Evolutionary conservation across 2,888 invertebrate species (phyloP).

Genomic region (Nephrotoma guestfalica): DNA sequence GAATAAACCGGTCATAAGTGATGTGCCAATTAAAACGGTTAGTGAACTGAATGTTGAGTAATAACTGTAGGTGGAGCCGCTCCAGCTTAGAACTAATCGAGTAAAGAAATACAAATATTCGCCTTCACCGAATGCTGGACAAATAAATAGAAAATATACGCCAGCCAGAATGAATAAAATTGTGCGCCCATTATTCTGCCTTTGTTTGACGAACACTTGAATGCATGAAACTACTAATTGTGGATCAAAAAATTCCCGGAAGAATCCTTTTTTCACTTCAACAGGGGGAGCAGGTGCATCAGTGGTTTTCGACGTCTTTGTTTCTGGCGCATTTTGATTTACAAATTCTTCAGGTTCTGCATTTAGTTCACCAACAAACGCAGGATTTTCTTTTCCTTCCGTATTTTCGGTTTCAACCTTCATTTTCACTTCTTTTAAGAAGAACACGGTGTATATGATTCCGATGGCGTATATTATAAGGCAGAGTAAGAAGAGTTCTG

Average conservation of each 20-base stretch:
- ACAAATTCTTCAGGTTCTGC: neutral
- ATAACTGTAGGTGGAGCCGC: slow-evolving; percentile 26
- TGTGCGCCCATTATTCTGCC: slow-evolving; percentile 23
- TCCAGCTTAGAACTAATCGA: slow-evolving; percentile 27
- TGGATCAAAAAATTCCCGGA: slow-evolving; percentile 28
- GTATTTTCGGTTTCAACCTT: slow-evolving; percentile 12
- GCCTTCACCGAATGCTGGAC: slow-evolving; percentile 23
- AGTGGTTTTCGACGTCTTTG: neutral
- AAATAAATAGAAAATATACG: slow-evolving; percentile 26
- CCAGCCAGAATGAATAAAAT: slow-evolving; percentile 22
- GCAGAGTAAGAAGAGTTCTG: slow-evolving; percentile 27
- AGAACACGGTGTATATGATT: slow-evolving; percentile 26
- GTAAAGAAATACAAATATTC: slow-evolving; percentile 29
- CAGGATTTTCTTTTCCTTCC: slow-evolving; percentile 16
- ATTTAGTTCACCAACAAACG: slow-evolving; percentile 9
- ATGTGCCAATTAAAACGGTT: slow-evolving; percentile 25
- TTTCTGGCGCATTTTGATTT: neutral
- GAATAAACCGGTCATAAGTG: slow-evolving; percentile 28
- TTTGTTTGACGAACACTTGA: slow-evolving; percentile 23
- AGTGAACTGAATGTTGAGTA: slow-evolving; percentile 25
- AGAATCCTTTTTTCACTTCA: slow-evolving; percentile 15
- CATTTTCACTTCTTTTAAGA: slow-evolving; percentile 22
- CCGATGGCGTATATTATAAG: slow-evolving; percentile 25
- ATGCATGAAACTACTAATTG: slow-evolving; percentile 25
- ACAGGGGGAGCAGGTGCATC: neutral